Conservation (phyloP, 2,113 vertebrate genomes). For the Trogon surrucura region DNA sequence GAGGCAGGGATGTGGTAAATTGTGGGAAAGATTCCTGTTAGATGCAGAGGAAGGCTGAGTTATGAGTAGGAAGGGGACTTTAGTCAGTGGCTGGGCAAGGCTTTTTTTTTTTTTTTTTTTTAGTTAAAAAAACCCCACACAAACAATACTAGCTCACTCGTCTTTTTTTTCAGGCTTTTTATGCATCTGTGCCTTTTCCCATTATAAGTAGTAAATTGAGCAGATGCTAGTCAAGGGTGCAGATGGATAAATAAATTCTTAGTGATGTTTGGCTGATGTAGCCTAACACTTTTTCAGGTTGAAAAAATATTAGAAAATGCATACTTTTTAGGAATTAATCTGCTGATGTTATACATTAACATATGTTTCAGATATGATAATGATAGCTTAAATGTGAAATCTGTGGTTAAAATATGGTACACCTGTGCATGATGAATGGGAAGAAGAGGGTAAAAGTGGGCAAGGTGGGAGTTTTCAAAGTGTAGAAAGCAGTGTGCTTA, state of each 20-base stretch:
- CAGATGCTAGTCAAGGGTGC: background rate
- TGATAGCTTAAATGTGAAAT: background rate
- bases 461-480: background rate
- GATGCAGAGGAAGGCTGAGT: background rate
- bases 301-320: background rate
- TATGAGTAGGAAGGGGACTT: background rate
- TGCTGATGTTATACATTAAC: background rate
- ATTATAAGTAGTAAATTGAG: background rate
- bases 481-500: background rate
- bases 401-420: background rate
- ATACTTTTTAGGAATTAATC: background rate
- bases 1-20: background rate
- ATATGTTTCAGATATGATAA: background rate
- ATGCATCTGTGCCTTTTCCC: background rate
- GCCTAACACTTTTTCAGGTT: background rate
- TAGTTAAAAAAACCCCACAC: background rate
- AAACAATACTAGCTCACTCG: background rate
- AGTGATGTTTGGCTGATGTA: background rate
- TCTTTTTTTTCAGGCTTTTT: background rate
- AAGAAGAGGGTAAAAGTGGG: background rate
- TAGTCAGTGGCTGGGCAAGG: background rate
- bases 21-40: background rate
- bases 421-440: background rate
- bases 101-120: fast-evolving
- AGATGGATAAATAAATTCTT: background rate